Percentiles rank a stretch among this genome's conserved stretches.
These are phyloP conservation scores for Pimephales promelas DNA, from an alignment of 2,113 vertebrate species.

Conservation along the genomic window DNA sequence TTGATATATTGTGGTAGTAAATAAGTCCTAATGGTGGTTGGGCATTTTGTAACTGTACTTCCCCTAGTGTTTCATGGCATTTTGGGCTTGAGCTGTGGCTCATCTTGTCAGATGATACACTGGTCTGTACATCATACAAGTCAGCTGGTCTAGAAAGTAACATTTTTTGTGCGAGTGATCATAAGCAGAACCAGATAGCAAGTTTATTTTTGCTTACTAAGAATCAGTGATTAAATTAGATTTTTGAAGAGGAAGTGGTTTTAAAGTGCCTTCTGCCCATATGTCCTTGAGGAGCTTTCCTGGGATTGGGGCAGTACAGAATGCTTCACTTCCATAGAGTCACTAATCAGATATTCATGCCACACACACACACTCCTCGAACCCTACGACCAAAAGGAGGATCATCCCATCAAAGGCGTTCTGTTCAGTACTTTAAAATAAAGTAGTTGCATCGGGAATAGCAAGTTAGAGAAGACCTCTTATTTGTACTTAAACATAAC, in stretches of 20 bases:
- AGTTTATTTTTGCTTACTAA: neutral
- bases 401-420: neutral
- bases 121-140: neutral
- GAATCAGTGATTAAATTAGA: neutral
- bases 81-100: neutral
- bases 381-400: neutral
- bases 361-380: neutral
- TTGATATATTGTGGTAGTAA: neutral
- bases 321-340: neutral
- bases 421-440: neutral
- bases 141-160: neutral
- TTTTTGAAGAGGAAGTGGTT: neutral
- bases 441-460: neutral
- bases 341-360: neutral
- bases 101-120: neutral
- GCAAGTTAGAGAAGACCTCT: neutral
- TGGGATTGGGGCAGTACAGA: neutral
- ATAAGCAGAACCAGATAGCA: neutral
- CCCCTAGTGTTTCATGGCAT: neutral
- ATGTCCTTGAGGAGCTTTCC: neutral
- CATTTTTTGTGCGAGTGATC: neutral
- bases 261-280: conserved; percentile 29
- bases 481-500: neutral
- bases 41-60: conserved; percentile 19
- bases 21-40: conserved; percentile 3